Base-by-base conservation (phyloP, 1,140 invertebrate species). In the Caenorhabditis briggsae region DNA sequence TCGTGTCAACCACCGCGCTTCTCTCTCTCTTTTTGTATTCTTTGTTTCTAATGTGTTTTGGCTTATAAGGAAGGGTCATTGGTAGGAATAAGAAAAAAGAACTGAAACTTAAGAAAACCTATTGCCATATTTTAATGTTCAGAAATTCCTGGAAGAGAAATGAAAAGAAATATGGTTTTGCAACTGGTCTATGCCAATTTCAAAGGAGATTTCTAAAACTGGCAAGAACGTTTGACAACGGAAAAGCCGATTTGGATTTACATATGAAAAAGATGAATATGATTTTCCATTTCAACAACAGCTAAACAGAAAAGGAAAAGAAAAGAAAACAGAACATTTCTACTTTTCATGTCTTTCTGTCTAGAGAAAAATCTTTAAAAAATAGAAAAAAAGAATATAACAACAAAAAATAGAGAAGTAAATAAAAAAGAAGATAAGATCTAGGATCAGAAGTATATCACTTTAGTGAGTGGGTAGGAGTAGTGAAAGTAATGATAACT, bases 221-320 rank as follows among this genome's bases (percentile, higher is more conserved):
- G 70, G 50, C 50, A 46, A 70, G 70, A 78, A 78, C 70, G 70
- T 33, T 33, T 78, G 70, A 78, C 46, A 70, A 70, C 41, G 23
- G 64, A n/a, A n/a, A 33, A 33, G 46, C n/a, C 43, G 12, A 20
- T 46, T 70, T 18, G 43, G 33, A 78, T 78, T 78, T 78, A n/a
- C 70, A 78, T 78, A 23, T 78, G 70, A 50, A 78, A 50, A 33
- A 53, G 33, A 53, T 18, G 16, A 16, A 46, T 46, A 18, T 23
- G 7, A 8, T 70, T 46, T 25, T 64, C 2, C 33, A n/a, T 33
- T 33, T 33, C 33, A 33, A 50, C 70, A 78, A 50, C 50, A 78
- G 53, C 11, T 25, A 25, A 25, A 33, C 11, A 61, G 23, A 25
- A 33, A 33, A 33, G 33, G 33, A 33, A 33, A 33, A 1, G 33